These are phyloP conservation scores for Ptilorrhoa leucosticta DNA, from an alignment of 2,113 vertebrate species.

Conservation along the genomic window DNA sequence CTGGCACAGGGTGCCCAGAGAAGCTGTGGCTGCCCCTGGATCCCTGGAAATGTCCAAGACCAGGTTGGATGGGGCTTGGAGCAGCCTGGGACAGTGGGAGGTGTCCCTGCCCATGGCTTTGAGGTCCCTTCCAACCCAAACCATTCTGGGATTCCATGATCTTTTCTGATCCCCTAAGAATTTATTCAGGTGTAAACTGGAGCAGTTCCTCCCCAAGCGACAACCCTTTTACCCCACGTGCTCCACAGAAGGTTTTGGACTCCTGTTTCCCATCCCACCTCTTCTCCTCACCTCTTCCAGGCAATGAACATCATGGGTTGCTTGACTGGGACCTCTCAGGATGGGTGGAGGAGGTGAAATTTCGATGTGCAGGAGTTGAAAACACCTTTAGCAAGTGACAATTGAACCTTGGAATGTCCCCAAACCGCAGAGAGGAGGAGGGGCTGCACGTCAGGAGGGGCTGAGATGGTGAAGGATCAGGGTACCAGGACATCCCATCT, in stretches of 20 bases:
- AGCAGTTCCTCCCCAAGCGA: background rate
- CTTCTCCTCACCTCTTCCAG: background rate
- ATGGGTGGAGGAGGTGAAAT: background rate
- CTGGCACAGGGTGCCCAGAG: background rate
- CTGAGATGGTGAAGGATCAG: background rate
- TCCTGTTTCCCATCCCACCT: background rate
- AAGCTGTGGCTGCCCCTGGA: background rate
- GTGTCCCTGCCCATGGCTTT: background rate
- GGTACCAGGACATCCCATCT: background rate
- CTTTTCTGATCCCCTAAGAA: background rate
- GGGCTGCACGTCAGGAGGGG: fast-evolving
- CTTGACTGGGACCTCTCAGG: background rate
- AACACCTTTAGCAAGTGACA: background rate
- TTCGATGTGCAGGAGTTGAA: background rate
- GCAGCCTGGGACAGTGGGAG: background rate
- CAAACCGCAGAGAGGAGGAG: background rate
- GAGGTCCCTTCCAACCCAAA: background rate
- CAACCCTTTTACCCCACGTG: background rate
- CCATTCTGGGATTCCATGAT: background rate
- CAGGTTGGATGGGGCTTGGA: background rate
- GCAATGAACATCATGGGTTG: background rate
- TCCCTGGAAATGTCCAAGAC: background rate
- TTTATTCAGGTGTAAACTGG: background rate
- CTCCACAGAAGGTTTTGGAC: background rate
- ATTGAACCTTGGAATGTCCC: background rate